These are phyloP conservation scores for Otocyon megalotis DNA, from an alignment of 2,113 vertebrate genomes.

Conservation along the genomic window DNA sequence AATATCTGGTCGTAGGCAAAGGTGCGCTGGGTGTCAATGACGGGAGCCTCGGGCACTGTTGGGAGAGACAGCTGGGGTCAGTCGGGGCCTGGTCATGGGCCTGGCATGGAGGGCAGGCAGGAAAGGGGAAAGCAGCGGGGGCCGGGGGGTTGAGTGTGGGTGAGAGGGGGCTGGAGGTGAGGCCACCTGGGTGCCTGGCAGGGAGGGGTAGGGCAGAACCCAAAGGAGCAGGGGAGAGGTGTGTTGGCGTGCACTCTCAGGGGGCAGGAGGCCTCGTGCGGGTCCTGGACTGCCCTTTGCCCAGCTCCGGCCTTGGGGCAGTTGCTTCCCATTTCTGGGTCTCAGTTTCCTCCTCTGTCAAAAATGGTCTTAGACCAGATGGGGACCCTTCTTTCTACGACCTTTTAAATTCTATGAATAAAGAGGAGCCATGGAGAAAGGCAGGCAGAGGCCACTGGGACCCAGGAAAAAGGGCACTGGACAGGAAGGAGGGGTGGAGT, in stretches of 20 bases:
- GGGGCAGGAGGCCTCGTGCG: not conserved
- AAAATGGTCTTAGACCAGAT: not conserved
- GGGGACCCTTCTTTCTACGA: not conserved
- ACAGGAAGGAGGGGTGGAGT: not conserved
- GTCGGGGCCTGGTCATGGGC: slow-evolving; percentile 9
- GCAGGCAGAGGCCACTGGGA: slow-evolving; percentile 63
- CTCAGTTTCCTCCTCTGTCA: slow-evolving; percentile 29
- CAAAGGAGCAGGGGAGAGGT: not conserved
- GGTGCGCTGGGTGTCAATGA: slow-evolving; percentile 98
- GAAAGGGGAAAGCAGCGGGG: slow-evolving; percentile 74
- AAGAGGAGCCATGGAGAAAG: slow-evolving; percentile 15
- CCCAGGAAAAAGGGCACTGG: slow-evolving; percentile 60
- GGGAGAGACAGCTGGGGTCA: slow-evolving; percentile 66
- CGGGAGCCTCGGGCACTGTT: slow-evolving; percentile 94
- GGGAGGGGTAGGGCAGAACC: not conserved
- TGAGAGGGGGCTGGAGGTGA: slow-evolving; percentile 53
- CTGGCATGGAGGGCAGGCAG: slow-evolving; percentile 28
- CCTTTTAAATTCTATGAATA: not conserved
- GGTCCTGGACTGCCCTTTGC: not conserved
- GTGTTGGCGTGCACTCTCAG: too few species aligned
- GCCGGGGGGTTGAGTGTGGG: slow-evolving; percentile 70
- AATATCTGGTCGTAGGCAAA: slow-evolving; percentile 98
- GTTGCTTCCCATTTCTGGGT: not conserved
- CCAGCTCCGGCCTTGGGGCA: not conserved
- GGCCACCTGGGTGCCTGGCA: not conserved